phyloP scores from a whole-genome alignment of 2,797 vertebrate genomes.

The Tiaroga cobitis region DNA sequence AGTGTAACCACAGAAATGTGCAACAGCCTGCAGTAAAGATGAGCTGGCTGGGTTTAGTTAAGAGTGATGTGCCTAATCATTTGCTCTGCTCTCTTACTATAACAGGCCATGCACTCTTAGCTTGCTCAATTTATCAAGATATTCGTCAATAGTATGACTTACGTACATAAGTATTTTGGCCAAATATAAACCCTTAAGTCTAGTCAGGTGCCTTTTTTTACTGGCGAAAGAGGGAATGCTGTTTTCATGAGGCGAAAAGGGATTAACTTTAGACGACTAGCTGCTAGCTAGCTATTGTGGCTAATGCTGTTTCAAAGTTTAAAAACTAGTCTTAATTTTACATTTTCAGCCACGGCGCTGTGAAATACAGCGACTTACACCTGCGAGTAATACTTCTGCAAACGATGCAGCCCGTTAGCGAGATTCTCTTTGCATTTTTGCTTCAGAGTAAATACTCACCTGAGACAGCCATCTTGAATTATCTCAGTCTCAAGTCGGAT shows the following conservation, averaged over 20 bases:
- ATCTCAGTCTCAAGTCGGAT: conserved; percentile 79
- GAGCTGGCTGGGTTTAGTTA: not conserved
- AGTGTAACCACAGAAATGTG: conserved; percentile 14
- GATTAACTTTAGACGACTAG: conserved; percentile 70
- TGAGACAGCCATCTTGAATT: conserved; percentile 84
- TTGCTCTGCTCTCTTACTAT: not conserved
- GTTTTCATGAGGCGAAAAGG: conserved; percentile 57
- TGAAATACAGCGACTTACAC: not conserved
- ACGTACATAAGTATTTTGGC: not conserved
- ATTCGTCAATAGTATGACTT: not conserved
- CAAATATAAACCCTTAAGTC: conserved; percentile 24
- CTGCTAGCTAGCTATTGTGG: conserved; percentile 56
- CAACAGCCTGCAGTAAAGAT: conserved; percentile 5
- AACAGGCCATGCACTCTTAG: conserved; percentile 61
- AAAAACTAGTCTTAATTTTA: not conserved
- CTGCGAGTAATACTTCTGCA: not conserved
- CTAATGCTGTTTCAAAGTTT: conserved; percentile 57
- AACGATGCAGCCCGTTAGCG: not conserved
- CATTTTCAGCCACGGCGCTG: not conserved
- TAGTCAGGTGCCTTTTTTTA: conserved; percentile 18
- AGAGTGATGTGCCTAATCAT: not conserved
- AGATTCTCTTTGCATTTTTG: conserved; percentile 50
- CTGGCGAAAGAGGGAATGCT: conserved; percentile 35
- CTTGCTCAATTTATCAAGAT: conserved; percentile 6
- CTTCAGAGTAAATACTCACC: conserved; percentile 77